Percentiles rank a stretch among this genome's conserved stretches.
phyloP scores from a whole-genome alignment of 2,797 vertebrate species.

The Sitta carolinensis region DNA sequence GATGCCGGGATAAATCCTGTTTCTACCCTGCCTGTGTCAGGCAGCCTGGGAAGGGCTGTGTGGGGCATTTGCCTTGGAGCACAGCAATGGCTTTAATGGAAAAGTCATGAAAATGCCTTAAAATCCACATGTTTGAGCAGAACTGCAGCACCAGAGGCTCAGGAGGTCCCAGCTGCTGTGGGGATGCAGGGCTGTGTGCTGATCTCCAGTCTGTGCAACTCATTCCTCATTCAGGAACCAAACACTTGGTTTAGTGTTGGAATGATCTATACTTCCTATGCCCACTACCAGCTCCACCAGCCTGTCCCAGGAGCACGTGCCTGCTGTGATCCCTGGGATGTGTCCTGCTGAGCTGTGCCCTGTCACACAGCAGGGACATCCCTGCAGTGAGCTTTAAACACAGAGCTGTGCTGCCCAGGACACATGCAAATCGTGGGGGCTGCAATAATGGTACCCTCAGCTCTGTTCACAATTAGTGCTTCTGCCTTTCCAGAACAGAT shows the following conservation, averaged over 20 bases:
- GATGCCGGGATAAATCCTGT: neutral
- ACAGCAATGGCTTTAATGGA: neutral
- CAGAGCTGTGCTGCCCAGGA: neutral
- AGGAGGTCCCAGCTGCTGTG: rapidly evolving
- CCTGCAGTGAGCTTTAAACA: neutral
- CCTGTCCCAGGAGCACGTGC: neutral
- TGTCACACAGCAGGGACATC: neutral
- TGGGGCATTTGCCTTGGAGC: rapidly evolving
- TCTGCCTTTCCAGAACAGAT: neutral
- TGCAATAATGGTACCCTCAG: neutral
- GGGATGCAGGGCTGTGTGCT: neutral
- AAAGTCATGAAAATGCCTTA: neutral
- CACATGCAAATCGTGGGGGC: neutral
- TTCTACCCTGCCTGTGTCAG: neutral
- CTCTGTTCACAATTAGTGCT: neutral
- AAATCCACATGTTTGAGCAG: neutral
- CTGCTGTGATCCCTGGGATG: neutral
- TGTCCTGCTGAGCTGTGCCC: neutral
- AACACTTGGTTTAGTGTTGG: neutral
- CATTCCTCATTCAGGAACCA: neutral
- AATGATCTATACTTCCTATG: neutral
- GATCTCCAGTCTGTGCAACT: neutral
- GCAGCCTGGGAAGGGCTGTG: neutral
- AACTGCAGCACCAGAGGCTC: neutral
- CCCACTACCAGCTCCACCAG: neutral